Base-by-base conservation (phyloP, 2,888 invertebrate species). In the Eupithecia subumbrata region DNA sequence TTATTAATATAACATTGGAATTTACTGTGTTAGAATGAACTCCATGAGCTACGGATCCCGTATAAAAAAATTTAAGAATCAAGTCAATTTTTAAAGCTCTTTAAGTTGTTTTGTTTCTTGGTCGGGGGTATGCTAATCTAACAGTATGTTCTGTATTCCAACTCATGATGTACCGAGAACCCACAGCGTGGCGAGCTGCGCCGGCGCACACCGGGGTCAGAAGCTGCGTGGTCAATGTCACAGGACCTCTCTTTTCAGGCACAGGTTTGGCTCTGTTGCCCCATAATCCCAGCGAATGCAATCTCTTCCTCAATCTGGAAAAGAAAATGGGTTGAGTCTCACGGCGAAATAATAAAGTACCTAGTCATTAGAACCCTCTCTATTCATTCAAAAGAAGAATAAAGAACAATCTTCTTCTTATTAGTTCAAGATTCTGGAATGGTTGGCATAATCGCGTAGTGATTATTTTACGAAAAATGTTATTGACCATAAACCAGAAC, bases 211-310 rank as follows among this genome's bases (percentile, higher is more conserved):
- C 43, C 43, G 43, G 22, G 9, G 43, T 22, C 14, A 43, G 14
- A 43, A 40, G 22, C 68, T 43, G 68, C 22, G 40, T 40, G 11
- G 68, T 43, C 22, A 22, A 16, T 43, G 25, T 34, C 30, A 16
- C 18, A 34, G 64, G 34, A 34, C 18, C 34, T 9, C 34, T 18
- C 34, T 1, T 25, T 45, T 68, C 87, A 91, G 76, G 90, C 90
- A 76, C 84, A 91, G 88, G 89, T 88, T 45, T 87, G 82, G 82
- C 82, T 76, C 68, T 73, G 43, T 34, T 66, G 60, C 88, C 73
- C 83, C 86, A 22, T 89, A 80, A 78, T 84, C 12, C 14, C 60
- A 12, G 60, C 60, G 60, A 60, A 60, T 12, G 60, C 12, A 14
- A 60, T 12, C 25, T 60, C 60, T 5, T 60, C 60, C 14, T 60